Evolutionary conservation across 2,888 invertebrate species (phyloP), one percentile per base, ranked within the genome.

Genomic region (Cheilosia vulpina): DNA sequence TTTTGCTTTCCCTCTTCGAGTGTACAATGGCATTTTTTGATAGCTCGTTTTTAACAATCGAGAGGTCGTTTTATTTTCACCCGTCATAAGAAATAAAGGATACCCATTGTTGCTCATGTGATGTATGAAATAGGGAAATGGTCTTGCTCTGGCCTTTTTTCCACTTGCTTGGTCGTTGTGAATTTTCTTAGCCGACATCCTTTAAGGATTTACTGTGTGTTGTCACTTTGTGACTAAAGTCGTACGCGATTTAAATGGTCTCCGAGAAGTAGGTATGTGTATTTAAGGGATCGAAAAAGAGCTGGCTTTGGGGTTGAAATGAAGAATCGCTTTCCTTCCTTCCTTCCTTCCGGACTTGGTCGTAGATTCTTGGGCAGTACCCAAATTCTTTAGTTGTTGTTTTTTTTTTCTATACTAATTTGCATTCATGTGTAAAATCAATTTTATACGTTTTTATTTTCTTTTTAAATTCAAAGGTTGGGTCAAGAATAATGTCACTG

Each of bases 401-500:
- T 75, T 71, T 47, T 50, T 45, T 73, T 87, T 31, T 31, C 31
- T 31, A 31, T 13, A 38, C 13, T 38, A 80, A 77, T 69, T 77
- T 58, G 68, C 65, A 41, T 79, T 78, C 68, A 76, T 63, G 63
- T 82, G 85, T 80, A 63, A 73, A 83, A 83, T 55, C 82, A 87
- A 72, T 80, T 85, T 87, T 76, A 58, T 68, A 45, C 58, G 2
- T 71, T 66, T 45, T 68, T 73, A 2, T 57, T 80, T 75, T 63
- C 66, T 60, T 80, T 57, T 73, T 21, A 53, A 62, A 65, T 82
- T 87, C 52, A 81, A 65, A 92, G 92, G 92, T 92, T 88, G 92
- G 92, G 52, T 92, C 92, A 62, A 91, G 92, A 76, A 92, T 92
- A 83, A 92, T 92, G 92, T 92, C 92, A 79, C 89, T 92, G 80